Conservation (phyloP, 2,113 vertebrate genomes). For the Alces alces region DNA sequence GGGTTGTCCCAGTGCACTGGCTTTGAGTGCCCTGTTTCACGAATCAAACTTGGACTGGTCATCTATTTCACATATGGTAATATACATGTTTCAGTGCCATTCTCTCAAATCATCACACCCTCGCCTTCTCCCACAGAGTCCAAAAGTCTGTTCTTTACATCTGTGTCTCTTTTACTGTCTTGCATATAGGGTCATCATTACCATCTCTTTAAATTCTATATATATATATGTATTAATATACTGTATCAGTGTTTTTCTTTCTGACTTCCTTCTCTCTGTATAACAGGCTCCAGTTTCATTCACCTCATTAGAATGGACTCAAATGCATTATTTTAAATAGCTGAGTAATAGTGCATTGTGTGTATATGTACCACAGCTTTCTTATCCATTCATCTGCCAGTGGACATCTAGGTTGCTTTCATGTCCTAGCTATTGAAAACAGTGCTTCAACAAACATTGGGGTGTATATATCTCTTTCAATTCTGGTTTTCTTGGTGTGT, state of each 20-base stretch:
- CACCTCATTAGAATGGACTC: not conserved
- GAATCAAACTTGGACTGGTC: not conserved
- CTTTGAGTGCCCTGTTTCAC: not conserved
- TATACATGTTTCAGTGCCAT: not conserved
- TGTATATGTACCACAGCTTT: not conserved
- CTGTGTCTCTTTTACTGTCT: not conserved
- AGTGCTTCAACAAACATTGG: not conserved
- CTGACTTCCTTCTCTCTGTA: not conserved
- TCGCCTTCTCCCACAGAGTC: not conserved
- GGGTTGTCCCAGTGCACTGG: not conserved
- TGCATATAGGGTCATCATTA: not conserved
- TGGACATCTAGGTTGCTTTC: not conserved
- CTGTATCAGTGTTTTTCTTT: not conserved
- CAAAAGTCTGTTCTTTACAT: not conserved
- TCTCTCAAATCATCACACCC: not conserved
- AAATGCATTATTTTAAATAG: not conserved
- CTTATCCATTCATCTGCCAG: not conserved
- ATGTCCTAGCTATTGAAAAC: not conserved
- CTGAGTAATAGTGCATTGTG: not conserved
- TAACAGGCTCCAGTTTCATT: not conserved
- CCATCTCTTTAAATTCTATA: not conserved
- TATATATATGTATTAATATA: not conserved
- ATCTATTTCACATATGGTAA: not conserved
- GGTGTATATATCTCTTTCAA: not conserved
- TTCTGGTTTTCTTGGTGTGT: not conserved